Evolutionary conservation across 2,797 vertebrate species (phyloP), one percentile per base, ranked within the genome.

Genomic region (Bryconaethiops microstoma): DNA sequence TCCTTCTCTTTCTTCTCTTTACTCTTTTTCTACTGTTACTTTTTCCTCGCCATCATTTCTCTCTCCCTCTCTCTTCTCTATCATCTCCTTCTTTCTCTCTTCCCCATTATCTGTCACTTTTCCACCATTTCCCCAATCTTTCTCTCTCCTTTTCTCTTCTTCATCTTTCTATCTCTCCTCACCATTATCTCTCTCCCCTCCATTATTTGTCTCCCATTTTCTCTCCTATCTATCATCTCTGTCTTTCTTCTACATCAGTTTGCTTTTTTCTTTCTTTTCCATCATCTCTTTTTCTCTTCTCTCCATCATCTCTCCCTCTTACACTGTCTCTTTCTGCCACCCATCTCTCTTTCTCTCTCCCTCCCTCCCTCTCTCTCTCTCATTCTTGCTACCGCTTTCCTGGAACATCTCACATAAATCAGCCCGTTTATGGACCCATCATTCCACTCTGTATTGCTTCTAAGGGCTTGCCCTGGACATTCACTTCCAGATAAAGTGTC

Each of bases 341-440:
- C n/a, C n/a, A n/a, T n/a, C n/a, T n/a, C n/a, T n/a, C n/a, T n/a
- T n/a, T n/a, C n/a, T n/a, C n/a, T 57, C 52, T 75, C 12, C 59
- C 29, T 6, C 19, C 52, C 19, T 57, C 7, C 19, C n/a, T 65
- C 42, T 35, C 54, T 35, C 29, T 54, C 25, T 35, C 4, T 73
- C 23, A 73, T 71, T 65, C 50, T 63, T 13, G 70, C 19, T 55
- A 12, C 2, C 42, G 70, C 76, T 73, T 25, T 86, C 62, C 50
- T 29, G 29, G 19, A 74, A 80, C 74, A 59, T 60, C 64, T 45
- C 65, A 69, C 70, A 80, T 76, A 79, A 81, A 78, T 81, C 73
- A 42, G 57, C 21, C 52, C 45, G 48, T 81, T 78, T 78, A 63
- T 71, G 23, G 60, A 79, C 50, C 5, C 8, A 63, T 79, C 3